Conservation (phyloP, 1,140 invertebrate genomes). For the Reticulitermes speratus region DNA sequence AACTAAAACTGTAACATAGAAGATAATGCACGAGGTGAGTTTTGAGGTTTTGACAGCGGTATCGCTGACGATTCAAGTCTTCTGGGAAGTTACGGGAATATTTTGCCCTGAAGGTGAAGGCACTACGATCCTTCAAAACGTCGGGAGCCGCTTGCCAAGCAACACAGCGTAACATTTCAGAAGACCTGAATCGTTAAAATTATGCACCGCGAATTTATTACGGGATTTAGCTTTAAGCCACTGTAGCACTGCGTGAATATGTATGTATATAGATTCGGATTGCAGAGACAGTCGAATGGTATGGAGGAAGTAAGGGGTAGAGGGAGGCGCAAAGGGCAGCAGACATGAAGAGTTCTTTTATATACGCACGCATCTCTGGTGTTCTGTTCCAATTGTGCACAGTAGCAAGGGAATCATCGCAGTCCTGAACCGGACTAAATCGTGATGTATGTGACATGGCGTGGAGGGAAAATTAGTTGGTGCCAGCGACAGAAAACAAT, state of each 20-base stretch:
- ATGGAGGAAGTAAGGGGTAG: neutral
- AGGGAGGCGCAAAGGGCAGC: neutral
- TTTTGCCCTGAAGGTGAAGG: too few relatives aligned
- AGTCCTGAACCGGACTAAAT: neutral
- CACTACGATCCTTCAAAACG: too few relatives aligned
- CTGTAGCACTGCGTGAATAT: neutral
- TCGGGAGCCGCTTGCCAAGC: too few relatives aligned
- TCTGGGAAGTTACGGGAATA: too few relatives aligned
- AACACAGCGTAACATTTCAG: too few relatives aligned
- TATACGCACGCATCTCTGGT: neutral
- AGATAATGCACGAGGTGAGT: too few relatives aligned
- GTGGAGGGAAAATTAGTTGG: neutral
- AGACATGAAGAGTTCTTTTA: neutral
- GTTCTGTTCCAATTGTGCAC: neutral
- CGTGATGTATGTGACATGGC: neutral
- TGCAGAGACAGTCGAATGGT: neutral
- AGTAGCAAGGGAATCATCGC: neutral
- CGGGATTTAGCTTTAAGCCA: neutral
- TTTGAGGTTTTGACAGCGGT: too few relatives aligned
- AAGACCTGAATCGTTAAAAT: too few relatives aligned
- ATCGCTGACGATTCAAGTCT: too few relatives aligned
- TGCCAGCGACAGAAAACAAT: neutral
- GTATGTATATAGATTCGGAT: neutral
- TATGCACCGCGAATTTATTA: too few relatives aligned
- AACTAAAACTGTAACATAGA: too few relatives aligned